These are phyloP conservation scores for Pedicia rivosa DNA, from an alignment of 2,888 invertebrate species.

Conservation along the genomic window DNA sequence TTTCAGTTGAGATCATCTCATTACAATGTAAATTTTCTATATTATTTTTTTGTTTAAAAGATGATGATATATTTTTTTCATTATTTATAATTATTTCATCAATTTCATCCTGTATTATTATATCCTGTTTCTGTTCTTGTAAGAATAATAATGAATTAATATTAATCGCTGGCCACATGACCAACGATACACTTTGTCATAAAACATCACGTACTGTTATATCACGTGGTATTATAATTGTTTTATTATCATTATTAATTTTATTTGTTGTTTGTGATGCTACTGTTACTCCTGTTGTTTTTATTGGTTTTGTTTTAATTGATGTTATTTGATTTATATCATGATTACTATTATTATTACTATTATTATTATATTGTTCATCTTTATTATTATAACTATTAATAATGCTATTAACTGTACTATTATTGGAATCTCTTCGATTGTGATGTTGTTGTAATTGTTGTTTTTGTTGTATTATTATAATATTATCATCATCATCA, in stretches of 20 bases:
- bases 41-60: too few species aligned
- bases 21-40: too few species aligned
- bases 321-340: background rate
- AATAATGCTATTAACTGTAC: conserved; percentile 16
- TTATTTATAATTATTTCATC: too few species aligned
- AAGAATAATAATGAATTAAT: conserved; percentile 27
- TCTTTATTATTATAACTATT: conserved; percentile 9
- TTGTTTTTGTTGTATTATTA: too few species aligned
- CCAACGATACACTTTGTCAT: conserved; percentile 34
- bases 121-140: background rate
- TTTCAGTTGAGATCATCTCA: conserved; percentile 1
- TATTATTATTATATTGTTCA: conserved; percentile 6
- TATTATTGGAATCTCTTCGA: background rate
- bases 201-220: conserved; percentile 16
- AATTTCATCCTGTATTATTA: too few species aligned
- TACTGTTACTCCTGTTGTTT: conserved; percentile 1
- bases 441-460: too few species aligned
- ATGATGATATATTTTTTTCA: too few species aligned
- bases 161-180: conserved; percentile 33
- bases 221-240: background rate
- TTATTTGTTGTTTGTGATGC: background rate
- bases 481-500: conserved; percentile 8
- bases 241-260: background rate
- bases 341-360: conserved; percentile 6
- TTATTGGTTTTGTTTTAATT: too few species aligned